Conservation (phyloP, 2,888 invertebrate species). For the Drosophila gaucha region DNA sequence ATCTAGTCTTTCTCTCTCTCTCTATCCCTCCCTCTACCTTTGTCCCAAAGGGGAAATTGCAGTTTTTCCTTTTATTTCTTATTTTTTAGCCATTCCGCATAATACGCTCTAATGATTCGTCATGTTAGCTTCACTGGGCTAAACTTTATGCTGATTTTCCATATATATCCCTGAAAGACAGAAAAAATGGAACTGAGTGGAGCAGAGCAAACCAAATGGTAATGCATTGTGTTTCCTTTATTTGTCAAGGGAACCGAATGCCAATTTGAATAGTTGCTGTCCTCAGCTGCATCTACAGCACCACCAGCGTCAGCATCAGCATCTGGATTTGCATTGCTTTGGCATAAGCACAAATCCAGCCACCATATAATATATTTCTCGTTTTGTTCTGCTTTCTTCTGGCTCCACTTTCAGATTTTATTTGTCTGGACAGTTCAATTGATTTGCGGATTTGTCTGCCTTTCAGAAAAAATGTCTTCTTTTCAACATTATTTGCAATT, state of each 20-base stretch:
- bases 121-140: slow-evolving; percentile 49
- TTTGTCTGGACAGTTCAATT: slow-evolving; percentile 42
- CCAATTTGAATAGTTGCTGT: slow-evolving; percentile 42
- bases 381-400: slow-evolving; percentile 11
- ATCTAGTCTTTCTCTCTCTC: background rate
- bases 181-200: background rate
- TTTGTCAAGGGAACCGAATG: slow-evolving; percentile 33
- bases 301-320: no score
- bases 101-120: slow-evolving; percentile 68
- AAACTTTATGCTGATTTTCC: slow-evolving; percentile 28
- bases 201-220: slow-evolving; percentile 29
- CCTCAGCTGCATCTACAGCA: background rate
- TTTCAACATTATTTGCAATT: background rate
- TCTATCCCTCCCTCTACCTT: background rate
- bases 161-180: background rate
- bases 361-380: slow-evolving; percentile 7
- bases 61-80: background rate
- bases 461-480: background rate
- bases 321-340: slow-evolving; percentile 16
- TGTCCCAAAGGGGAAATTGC: background rate
- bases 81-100: slow-evolving; percentile 28
- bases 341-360: slow-evolving; percentile 1
- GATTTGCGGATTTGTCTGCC: slow-evolving; percentile 17
- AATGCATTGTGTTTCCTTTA: slow-evolving; percentile 34
- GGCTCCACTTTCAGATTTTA: slow-evolving; percentile 17